Evolutionary conservation across 2,797 vertebrate genomes (phyloP).

Genomic region (Lemur catta): DNA sequence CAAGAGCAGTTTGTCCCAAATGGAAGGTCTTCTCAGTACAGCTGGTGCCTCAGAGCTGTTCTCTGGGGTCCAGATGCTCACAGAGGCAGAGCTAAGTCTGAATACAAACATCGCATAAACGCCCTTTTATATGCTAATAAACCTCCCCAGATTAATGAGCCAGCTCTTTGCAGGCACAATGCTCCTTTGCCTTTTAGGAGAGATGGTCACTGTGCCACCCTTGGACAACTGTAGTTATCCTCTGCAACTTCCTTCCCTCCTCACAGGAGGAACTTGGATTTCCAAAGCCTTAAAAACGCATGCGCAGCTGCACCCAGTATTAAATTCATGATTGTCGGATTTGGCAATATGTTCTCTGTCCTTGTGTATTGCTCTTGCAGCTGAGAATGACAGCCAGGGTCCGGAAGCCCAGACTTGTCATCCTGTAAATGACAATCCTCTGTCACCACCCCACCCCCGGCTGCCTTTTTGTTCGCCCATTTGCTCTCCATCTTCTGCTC

Average conservation of each 20-base stretch:
- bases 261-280: not conserved
- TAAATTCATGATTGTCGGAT: not conserved
- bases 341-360: fast-evolving
- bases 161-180: not conserved
- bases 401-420: not conserved
- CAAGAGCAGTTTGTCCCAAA: not conserved
- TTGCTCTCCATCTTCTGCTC: not conserved
- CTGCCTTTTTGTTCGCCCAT: not conserved
- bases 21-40: not conserved
- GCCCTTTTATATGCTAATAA: not conserved
- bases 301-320: fast-evolving
- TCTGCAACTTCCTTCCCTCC: not conserved
- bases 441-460: fast-evolving
- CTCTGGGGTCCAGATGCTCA: not conserved
- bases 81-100: not conserved
- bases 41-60: not conserved
- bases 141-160: not conserved
- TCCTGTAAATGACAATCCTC: not conserved
- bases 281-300: not conserved
- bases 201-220: not conserved
- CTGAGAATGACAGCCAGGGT: not conserved
- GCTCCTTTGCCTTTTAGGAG: not conserved
- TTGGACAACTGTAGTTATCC: not conserved
- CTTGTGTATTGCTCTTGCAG: not conserved
- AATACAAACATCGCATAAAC: conserved; percentile 2